phyloP scores from a whole-genome alignment of 2,113 vertebrate genomes.

The zebrafish (Danio rerio) region GRCz12tu NC_133193.1:39155001-39155500 shows the following conservation, averaged over 20 bases:
- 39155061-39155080: not conserved
- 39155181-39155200: not conserved
- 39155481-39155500: too few species aligned
- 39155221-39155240: not conserved
- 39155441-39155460: not conserved
- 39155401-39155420: not conserved
- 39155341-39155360: slow-evolving; percentile 13
- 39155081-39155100: not conserved
- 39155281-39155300: slow-evolving; percentile 24
- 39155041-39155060: not conserved
- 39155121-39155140: not conserved
- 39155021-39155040: not conserved
- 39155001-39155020: not conserved
- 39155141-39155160: not conserved
- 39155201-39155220: not conserved
- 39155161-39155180: not conserved
- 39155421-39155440: not conserved
- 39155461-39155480: too few species aligned
- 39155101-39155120: not conserved
- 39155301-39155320: not conserved
- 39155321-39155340: slow-evolving; percentile 14
- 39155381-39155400: slow-evolving; percentile 4
- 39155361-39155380: not conserved
- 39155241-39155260: slow-evolving; percentile 10
- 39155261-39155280: not conserved